A percentile compares a stretch with the other conserved stretches of the same genome.
phyloP scores from a whole-genome alignment of 2,797 vertebrate species.

The Coranthus polyacanthus region DNA sequence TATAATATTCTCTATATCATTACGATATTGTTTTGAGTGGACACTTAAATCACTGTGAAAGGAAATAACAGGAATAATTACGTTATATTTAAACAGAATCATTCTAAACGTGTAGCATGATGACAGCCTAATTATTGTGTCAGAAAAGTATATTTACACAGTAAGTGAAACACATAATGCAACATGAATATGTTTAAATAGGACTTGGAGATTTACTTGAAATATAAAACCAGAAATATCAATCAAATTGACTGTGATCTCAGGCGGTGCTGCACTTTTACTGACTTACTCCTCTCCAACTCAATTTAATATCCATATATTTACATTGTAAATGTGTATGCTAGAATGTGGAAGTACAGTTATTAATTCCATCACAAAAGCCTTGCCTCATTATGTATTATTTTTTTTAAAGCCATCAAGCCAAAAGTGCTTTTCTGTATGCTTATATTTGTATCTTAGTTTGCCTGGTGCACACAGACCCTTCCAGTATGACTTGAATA shows the following conservation, averaged over 20 bases:
- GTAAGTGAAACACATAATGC: constrained; percentile 26
- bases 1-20: constrained; percentile 62
- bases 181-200: constrained; percentile 7
- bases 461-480: no score
- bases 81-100: constrained; percentile 54
- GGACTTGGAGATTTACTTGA: constrained; percentile 9
- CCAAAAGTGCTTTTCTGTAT: not conserved
- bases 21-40: constrained; percentile 55
- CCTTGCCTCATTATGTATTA: no score
- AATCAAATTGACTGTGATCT: constrained; percentile 22
- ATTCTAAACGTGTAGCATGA: constrained; percentile 40
- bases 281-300: constrained; percentile 13
- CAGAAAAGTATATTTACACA: constrained; percentile 28
- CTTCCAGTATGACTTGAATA: no score
- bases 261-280: constrained; percentile 15
- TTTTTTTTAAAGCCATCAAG: no score
- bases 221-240: constrained; percentile 30
- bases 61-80: constrained; percentile 58
- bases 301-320: constrained; percentile 10
- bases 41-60: constrained; percentile 42
- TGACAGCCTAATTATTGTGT: constrained; percentile 44
- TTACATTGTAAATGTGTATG: no score
- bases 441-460: no score
- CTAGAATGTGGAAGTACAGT: no score
- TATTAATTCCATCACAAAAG: no score